Conservation (phyloP, 2,797 vertebrate species). For the Bovichtus diacanthus region DNA sequence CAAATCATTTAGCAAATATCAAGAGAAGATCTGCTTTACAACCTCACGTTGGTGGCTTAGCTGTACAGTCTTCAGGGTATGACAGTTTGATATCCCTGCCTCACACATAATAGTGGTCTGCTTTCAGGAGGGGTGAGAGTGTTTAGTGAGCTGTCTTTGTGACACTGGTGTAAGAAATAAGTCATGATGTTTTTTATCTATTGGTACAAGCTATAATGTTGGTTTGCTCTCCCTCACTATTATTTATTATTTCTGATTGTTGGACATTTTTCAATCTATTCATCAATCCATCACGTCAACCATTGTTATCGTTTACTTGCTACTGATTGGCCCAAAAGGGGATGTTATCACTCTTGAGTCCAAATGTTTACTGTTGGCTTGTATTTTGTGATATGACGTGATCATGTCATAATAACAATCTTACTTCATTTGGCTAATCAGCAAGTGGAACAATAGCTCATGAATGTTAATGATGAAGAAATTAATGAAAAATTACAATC, state of each 20-base stretch:
- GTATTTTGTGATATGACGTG: slow-evolving; percentile 7
- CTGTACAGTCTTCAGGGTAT: not conserved
- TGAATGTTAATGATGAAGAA: slow-evolving; percentile 29
- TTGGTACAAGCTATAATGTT: not conserved
- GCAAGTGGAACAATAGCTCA: slow-evolving; percentile 6
- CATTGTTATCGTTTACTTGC: not conserved
- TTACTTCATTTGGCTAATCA: slow-evolving; percentile 33
- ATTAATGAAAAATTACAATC: slow-evolving; percentile 17
- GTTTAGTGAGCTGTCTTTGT: not conserved
- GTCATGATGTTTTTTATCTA: not conserved
- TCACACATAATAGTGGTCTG: not conserved
- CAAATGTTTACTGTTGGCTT: slow-evolving; percentile 17
- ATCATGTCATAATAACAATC: slow-evolving; percentile 19
- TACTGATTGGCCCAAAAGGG: not conserved
- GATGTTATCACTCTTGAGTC: not conserved
- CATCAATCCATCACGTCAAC: not conserved
- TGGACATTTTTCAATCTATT: not conserved
- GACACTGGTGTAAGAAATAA: not conserved
- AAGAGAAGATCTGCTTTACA: not conserved
- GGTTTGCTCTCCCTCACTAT: not conserved
- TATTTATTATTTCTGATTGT: not conserved
- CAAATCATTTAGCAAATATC: not conserved
- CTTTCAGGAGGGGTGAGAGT: not conserved
- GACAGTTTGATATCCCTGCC: not conserved
- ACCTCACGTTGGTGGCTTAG: not conserved